Evolutionary conservation across 2,888 invertebrate genomes (phyloP).

Genomic region (Pheosia tremula): DNA sequence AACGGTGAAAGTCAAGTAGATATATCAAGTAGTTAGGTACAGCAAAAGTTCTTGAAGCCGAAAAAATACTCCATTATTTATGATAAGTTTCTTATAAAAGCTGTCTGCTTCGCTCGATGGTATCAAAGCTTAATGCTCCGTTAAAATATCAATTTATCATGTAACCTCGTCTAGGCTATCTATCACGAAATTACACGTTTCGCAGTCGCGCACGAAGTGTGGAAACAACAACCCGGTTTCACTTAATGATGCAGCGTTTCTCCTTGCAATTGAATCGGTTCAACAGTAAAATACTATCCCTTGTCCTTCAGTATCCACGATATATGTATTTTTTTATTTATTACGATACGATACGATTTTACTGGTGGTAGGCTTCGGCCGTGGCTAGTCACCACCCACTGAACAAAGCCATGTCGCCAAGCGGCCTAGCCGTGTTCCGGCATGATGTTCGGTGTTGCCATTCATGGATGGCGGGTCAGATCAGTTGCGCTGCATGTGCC

Average conservation of each 20-base stretch:
- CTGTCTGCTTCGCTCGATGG: slow-evolving; percentile 3
- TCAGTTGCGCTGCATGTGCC: too few species aligned
- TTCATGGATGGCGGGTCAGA: too few species aligned
- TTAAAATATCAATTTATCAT: slow-evolving; percentile 7
- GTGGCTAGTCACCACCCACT: too few species aligned
- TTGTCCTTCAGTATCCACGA: too few species aligned
- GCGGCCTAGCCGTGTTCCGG: too few species aligned
- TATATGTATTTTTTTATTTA: too few species aligned
- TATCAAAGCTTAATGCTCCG: slow-evolving; percentile 5
- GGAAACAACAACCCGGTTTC: neutral
- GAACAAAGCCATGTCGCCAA: too few species aligned
- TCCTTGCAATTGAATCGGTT: neutral
- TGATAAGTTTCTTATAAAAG: slow-evolving; percentile 3
- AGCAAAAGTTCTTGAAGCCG: neutral
- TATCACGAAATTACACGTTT: slow-evolving; percentile 6
- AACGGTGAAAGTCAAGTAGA: too few species aligned
- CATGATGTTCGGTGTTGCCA: too few species aligned
- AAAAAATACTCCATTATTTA: neutral
- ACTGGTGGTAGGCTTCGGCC: too few species aligned
- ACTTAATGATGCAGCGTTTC: neutral
- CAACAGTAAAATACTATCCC: too few species aligned
- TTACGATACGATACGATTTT: too few species aligned
- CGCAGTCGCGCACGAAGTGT: neutral
- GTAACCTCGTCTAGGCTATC: slow-evolving; percentile 1
- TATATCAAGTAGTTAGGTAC: neutral